Percentiles rank a stretch among this genome's conserved stretches.
phyloP scores from a whole-genome alignment of 2,113 vertebrate genomes.

The Nothocercus nigrocapillus region DNA sequence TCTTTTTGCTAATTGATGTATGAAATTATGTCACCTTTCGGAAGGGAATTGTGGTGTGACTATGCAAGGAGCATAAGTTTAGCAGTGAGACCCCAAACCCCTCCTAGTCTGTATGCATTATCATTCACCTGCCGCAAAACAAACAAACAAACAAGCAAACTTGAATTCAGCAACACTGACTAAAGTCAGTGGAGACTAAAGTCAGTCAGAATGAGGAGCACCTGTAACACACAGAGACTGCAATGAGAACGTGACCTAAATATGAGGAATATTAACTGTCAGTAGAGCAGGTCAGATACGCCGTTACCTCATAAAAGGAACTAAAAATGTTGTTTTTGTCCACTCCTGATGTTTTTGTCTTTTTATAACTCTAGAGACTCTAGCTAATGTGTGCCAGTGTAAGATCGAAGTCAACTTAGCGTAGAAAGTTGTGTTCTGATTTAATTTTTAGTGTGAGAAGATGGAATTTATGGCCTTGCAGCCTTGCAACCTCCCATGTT shows the following conservation, averaged over 20 bases:
- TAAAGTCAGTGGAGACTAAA: no score
- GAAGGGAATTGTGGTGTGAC: neutral
- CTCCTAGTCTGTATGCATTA: neutral
- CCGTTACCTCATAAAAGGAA: neutral
- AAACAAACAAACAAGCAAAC: no score
- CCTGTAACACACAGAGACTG: neutral
- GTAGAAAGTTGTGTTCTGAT: neutral
- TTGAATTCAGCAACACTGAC: neutral
- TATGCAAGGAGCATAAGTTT: neutral
- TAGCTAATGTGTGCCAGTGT: neutral
- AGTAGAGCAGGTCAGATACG: neutral
- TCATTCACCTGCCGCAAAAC: neutral
- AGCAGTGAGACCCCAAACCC: neutral
- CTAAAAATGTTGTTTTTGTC: neutral
- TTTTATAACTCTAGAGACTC: neutral
- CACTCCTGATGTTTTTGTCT: neutral
- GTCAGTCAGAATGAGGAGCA: neutral
- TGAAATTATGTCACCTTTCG: neutral
- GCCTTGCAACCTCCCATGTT: neutral
- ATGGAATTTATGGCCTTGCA: neutral
- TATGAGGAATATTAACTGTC: neutral
- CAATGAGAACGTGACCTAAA: neutral
- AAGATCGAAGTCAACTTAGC: neutral
- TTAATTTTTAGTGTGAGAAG: neutral
- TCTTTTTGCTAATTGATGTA: neutral